A percentile compares a stretch with the other conserved stretches of the same genome.
Evolutionary conservation across 2,113 vertebrate species (phyloP).

Genomic region (Otolemur garnettii): DNA sequence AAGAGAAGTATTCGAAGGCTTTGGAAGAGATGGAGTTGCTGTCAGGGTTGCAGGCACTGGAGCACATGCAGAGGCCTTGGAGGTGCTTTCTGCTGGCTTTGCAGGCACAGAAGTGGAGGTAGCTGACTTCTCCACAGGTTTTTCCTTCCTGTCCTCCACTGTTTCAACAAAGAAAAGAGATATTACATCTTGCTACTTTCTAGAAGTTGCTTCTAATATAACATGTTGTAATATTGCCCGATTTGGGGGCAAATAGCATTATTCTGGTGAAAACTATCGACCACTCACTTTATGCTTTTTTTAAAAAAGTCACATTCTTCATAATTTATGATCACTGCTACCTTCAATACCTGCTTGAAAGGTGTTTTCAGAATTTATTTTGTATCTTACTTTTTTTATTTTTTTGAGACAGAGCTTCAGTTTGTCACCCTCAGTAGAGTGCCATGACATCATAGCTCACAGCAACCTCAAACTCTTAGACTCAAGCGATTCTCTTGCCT

Average conservation of each 20-base stretch:
- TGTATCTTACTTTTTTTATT: neutral
- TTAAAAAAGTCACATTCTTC: neutral
- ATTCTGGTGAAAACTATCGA: slow-evolving; percentile 11
- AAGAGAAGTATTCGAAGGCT: slow-evolving; percentile 75
- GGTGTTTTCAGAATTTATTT: neutral
- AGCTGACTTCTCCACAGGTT: slow-evolving; percentile 83
- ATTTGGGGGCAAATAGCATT: neutral
- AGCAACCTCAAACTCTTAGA: too few relatives aligned
- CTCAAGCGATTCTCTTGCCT: too few relatives aligned
- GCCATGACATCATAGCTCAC: too few relatives aligned
- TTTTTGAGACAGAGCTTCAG: too few relatives aligned
- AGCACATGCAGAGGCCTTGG: slow-evolving; percentile 64
- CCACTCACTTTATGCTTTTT: neutral
- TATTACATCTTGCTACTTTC: neutral
- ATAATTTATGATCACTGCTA: neutral
- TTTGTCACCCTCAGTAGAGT: too few relatives aligned
- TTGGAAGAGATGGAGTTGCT: slow-evolving; percentile 57
- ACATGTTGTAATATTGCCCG: neutral
- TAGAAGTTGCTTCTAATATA: slow-evolving; percentile 41
- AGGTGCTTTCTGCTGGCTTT: slow-evolving; percentile 80
- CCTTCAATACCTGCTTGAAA: neutral
- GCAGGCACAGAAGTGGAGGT: slow-evolving; percentile 48
- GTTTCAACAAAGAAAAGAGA: slow-evolving; percentile 5
- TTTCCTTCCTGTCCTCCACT: slow-evolving; percentile 93
- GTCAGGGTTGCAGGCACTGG: slow-evolving; percentile 54